phyloP scores from a whole-genome alignment of 2,113 vertebrate species.

The Panthera tigris region DNA sequence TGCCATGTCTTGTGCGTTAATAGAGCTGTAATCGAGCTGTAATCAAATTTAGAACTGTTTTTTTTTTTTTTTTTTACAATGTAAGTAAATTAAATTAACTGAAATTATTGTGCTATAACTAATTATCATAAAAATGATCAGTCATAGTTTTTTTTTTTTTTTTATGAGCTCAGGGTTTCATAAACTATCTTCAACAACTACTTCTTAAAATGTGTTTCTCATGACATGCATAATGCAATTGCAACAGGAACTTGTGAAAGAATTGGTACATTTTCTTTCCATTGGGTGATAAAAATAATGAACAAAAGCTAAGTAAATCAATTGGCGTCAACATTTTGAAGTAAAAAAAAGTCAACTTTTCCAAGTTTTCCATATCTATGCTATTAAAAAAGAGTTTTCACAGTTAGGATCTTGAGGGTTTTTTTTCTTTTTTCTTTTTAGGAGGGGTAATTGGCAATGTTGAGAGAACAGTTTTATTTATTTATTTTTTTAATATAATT shows the following conservation, averaged over 20 bases:
- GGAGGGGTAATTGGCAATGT: too few species aligned
- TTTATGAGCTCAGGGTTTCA: conserved; percentile 35
- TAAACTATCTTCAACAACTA: neutral
- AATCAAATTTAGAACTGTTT: neutral
- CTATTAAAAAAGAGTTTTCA: neutral
- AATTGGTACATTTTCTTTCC: conserved; percentile 23
- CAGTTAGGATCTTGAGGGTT: neutral
- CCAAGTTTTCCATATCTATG: neutral
- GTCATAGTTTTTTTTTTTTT: neutral
- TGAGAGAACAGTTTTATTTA: too few species aligned
- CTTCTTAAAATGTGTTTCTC: neutral
- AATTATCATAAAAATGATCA: neutral
- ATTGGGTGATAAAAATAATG: conserved; percentile 37
- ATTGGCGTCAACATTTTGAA: neutral
- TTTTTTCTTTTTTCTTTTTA: neutral
- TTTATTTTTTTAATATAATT: too few species aligned
- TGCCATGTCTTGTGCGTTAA: neutral
- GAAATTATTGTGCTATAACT: conserved; percentile 27
- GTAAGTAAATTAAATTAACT: conserved; percentile 45
- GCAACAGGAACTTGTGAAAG: conserved; percentile 6
- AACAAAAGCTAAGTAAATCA: conserved; percentile 7
- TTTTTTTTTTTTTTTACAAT: neutral
- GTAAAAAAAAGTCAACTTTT: conserved; percentile 13
- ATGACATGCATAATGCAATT: neutral
- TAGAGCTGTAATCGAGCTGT: neutral